Evolutionary conservation across 2,797 vertebrate genomes (phyloP), one percentile per base, ranked within the genome.

Genomic region (Artibeus jamaicensis): DNA sequence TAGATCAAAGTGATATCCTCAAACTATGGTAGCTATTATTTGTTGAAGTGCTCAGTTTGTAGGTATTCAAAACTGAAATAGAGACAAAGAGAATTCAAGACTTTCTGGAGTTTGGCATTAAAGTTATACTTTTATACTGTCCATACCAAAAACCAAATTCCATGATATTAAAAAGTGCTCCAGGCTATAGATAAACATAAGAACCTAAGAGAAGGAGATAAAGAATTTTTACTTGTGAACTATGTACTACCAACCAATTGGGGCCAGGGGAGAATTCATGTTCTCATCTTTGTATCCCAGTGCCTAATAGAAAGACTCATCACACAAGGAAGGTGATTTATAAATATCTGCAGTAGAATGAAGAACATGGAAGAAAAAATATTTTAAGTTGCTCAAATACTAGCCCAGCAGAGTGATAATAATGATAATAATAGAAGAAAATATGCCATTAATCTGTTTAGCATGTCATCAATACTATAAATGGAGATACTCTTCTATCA

Each of bases 1-100:
- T 34, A 81, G 62, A 96, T 82, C 55, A 93, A 95, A 94, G 65
- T 92, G 86, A 89, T 86, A 89, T 84, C 32, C 76, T 94, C 59
- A 89, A 29, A 70, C 94, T 74, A 32, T 46, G 77, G n/a, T 22
- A 79, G 15, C 19, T 76, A 86, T 78, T 89, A 92, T 89, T 92
- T 89, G 87, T 50, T 91, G 57, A 84, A 93, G 76, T 68, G 29
- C 21, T 95, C 29, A 70, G 22, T 5, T 86, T 71, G 3, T 86
- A 92, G 48, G 8, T 87, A 29, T 85, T 71, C 59, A 79, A 91
- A 93, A 92, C 0, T 86, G 18, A 93, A 92, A 92, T 79, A 93
- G 16, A 92, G 39, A 85, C n/a, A 84, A 67, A 89, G 10, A 79
- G 24, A 82, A 84, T 55, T n/a, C 67, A 84, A 53, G 32, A 86